Base-by-base conservation (phyloP, 2,113 vertebrate species). In the Nannobrachium achirus region DNA sequence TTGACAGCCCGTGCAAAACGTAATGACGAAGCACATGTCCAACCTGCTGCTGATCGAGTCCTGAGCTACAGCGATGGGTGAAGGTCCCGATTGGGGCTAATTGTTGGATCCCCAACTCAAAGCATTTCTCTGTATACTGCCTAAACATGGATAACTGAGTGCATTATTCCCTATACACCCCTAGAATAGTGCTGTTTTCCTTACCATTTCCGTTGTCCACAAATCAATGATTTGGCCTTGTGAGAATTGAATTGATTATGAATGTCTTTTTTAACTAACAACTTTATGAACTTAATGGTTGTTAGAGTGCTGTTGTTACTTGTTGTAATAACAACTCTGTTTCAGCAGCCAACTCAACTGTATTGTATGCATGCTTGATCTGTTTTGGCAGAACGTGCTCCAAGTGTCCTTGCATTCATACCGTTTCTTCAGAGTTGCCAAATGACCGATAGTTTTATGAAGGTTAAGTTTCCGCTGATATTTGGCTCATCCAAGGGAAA, bases 351-450 rank as follows among this genome's bases (percentile, higher is more conserved):
- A 82, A 73, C 69, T 91, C 85, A 82, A 73, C 69, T 91, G 86
- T 92, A 84, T 33, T 20, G 87, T 92, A 87, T 87, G 91, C 90
- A 93, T 90, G 89, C 87, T 86, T 84, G 82, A 86, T 81, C 78
- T 66, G 76, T 85, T 85, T 85, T 80, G 76, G 63, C 85, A 84
- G 77, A 86, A 86, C 76, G 60, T 80, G 83, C 87, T 90, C 79
- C 75, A 85, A 92, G 93, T 92, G 90, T 87, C 91, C 92, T 93
- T 93, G 89, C 80, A 81, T 61, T 85, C 63, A 83, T 78, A 75
- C 52, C 72, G 53, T 86, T 85, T 85, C 80, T 63, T 33, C 25
- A 33, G 53, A 67, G 18, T 75, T 79, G 70, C 15, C 66, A 66
- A 88, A 82, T 65, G 50, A 77, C 62, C 76, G 57, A 56, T 58